Evolutionary conservation across 2,888 invertebrate genomes (phyloP), one percentile per base, ranked within the genome.

Genomic region (Drosophila dives): DNA sequence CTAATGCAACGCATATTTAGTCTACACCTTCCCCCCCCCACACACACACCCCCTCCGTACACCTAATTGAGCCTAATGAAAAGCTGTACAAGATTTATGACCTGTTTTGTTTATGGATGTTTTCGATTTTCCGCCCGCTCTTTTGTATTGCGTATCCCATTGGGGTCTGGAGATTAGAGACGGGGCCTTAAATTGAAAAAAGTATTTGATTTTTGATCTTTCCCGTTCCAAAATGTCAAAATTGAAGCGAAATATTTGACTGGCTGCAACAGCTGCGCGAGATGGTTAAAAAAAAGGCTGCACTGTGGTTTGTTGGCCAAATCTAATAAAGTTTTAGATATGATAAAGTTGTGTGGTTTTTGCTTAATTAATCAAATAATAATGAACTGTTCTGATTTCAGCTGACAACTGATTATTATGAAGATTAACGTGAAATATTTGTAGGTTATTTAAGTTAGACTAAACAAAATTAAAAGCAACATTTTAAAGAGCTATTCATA

Each of bases 21-120:
- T 26, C 17, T 48, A 23, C 50, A 3, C 42, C 45, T 4, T 26
- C 32, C 7, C 0, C 8, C 2, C 32, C 17, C 5, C 51, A 26
- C 10, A 36, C 29, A 33, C 15, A 6, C 32, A 12, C 36, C 1
- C 26, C 26, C 17, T 33, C 51, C 17, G 12, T 65, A 63, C 62
- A 40, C 75, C 63, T 75, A 81, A 81, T 81, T 81, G 80, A 80
- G 59, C 77, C 48, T 82, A 82, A 81, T 81, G 77, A 82, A 81
- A 72, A 80, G 77, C 77, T 61, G 68, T 68, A 82, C 63, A 70
- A 72, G 80, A 81, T 81, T 81, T 82, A 81, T 81, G 72, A 56
- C 66, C 64, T 50, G 48, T 42, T 68, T 77, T 77, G 74, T 73
- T 77, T 70, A 73, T 70, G 49, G 23, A 32, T 55, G 38, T 70